Evolutionary conservation across 2,888 invertebrate genomes (phyloP), one percentile per base, ranked within the genome.

Genomic region (Salticus scenicus): DNA sequence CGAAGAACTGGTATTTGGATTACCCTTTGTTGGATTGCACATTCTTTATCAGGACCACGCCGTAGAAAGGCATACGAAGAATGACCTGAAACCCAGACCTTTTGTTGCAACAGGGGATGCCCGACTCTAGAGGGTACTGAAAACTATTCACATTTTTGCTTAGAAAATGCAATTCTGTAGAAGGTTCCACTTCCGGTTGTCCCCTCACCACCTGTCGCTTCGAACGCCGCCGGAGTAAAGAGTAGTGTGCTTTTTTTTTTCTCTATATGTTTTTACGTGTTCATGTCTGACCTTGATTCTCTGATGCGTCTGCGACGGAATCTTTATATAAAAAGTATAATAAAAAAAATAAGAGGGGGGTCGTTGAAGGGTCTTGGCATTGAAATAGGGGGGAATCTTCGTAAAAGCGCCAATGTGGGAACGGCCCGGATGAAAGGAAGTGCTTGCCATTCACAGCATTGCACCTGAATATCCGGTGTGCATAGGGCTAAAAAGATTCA

Each of bases 21-120:
- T 69, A 81, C 80, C 74, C 69, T 63, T 74, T 37, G 70, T 70
- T 17, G 33, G 28, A 37, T 28, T 17, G 27, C 51, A 30, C 81
- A 81, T 81, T 73, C 74, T 80, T 78, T 20, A n/a, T 57, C n/a
- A 37, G 30, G 63, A 57, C 81, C 74, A 81, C 81, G 81, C 81
- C 81, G 20, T 12, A 57, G 74, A 74, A 81, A 37, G 74, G 81
- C 37, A 81, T 81, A 79, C 78, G 71, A 79, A 79, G 78, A 79
- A 79, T 79, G 78, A 64, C 33, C 42, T 27, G 70, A 30, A 42
- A 27, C 27, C 63, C 67, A 28, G 57, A 28, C 77, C 31, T 24
- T 70, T 41, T 70, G 70, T 41, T 10, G 20, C 0, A 10, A 37
- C 7, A 37, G 10, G 7, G 28, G 12, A 70, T 27, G n/a, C 42